Percentiles rank a stretch among this genome's conserved stretches.
Conservation (phyloP, 2,113 vertebrate species). For the Hepsetus odoe region DNA sequence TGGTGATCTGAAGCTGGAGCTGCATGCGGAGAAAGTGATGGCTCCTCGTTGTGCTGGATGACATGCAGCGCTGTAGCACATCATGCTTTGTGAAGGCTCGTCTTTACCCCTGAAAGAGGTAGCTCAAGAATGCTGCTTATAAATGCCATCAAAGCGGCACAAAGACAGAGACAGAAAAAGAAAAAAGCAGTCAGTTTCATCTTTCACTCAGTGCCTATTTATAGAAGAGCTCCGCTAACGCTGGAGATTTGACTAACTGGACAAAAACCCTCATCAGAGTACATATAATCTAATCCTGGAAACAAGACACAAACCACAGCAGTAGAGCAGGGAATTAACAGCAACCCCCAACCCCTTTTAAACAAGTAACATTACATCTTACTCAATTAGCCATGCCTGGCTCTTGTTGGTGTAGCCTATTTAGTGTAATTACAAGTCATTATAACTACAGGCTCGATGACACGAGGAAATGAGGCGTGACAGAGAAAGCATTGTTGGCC, state of each 20-base stretch:
- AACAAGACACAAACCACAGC: conserved; percentile 42
- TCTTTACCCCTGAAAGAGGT: conserved; percentile 29
- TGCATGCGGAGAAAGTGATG: conserved; percentile 27
- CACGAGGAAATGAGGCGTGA: conserved; percentile 44
- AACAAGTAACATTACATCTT: conserved; percentile 49
- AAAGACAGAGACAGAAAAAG: not conserved
- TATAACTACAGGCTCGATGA: conserved; percentile 55
- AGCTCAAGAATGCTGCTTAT: conserved; percentile 39
- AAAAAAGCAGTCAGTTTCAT: conserved; percentile 6
- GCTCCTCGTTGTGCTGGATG: conserved; percentile 26
- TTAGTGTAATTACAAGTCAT: conserved; percentile 71
- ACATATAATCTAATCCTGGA: conserved; percentile 39
- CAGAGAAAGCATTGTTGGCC: conserved; percentile 18
- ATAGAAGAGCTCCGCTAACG: conserved; percentile 26
- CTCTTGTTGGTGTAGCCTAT: conserved; percentile 62
- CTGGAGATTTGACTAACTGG: conserved; percentile 40
- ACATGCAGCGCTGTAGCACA: conserved; percentile 9
- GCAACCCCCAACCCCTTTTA: conserved; percentile 36
- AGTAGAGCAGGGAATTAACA: conserved; percentile 47
- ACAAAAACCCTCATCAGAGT: conserved; percentile 42
- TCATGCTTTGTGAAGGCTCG: conserved; percentile 43
- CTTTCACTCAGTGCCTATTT: conserved; percentile 38
- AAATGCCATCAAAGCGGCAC: conserved; percentile 45
- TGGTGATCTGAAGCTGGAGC: conserved; percentile 25
- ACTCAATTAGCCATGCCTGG: conserved; percentile 50